Evolutionary conservation across 2,113 vertebrate species (phyloP).

Genomic region (Colius striatus): DNA sequence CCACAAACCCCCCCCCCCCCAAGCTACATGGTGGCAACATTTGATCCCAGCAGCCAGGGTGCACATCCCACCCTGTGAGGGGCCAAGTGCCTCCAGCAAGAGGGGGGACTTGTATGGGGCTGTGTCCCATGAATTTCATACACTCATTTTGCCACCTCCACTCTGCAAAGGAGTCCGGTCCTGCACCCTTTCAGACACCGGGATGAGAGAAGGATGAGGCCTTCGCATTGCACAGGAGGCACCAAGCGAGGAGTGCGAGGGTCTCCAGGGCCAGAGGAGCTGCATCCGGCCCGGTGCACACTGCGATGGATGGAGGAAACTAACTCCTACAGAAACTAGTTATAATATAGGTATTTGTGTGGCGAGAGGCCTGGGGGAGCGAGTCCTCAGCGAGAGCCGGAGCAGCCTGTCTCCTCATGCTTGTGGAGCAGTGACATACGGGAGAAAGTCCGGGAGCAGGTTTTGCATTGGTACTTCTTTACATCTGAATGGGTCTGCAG

Average conservation of each 20-base stretch:
- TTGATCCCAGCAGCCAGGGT: not conserved
- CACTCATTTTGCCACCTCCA: not conserved
- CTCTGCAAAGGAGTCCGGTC: not conserved
- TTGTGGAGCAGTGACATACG: slow-evolving; percentile 98
- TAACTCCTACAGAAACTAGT: slow-evolving; percentile 64
- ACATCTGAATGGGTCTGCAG: slow-evolving; percentile 98
- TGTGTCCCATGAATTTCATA: not conserved
- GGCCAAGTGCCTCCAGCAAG: not conserved
- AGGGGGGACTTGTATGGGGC: not conserved
- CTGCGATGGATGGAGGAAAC: slow-evolving; percentile 16
- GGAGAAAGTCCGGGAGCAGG: slow-evolving; percentile 95
- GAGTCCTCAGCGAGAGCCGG: slow-evolving; percentile 77
- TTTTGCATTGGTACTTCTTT: slow-evolving; percentile 95
- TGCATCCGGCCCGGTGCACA: not conserved
- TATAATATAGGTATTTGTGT: not conserved
- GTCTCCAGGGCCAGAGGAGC: not conserved
- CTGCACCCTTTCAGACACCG: not conserved
- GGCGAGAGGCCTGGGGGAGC: not conserved
- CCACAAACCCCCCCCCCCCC: not conserved
- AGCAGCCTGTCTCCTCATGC: slow-evolving; percentile 89
- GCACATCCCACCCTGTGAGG: not conserved
- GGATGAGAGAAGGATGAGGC: not conserved
- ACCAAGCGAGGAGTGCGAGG: not conserved
- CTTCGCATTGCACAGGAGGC: not conserved
- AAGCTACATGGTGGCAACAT: not conserved